Evolutionary conservation across 2,797 vertebrate species (phyloP), one percentile per base, ranked within the genome.

Genomic region (Phoeniculus purpureus): DNA sequence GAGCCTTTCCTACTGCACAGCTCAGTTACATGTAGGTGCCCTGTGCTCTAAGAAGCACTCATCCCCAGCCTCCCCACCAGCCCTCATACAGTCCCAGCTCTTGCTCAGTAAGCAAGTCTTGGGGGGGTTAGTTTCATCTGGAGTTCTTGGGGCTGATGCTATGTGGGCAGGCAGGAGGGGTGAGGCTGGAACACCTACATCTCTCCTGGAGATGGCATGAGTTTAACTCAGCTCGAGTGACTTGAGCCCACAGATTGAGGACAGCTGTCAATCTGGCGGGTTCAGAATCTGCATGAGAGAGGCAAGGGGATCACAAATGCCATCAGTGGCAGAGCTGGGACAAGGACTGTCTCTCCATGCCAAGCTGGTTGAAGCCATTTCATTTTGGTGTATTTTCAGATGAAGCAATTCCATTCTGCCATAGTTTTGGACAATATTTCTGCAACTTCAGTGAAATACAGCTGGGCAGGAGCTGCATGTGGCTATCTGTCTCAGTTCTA

Each of bases 11-110:
- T 34, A 5, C 55, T 8, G 7, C 8, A 1, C 20, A 23, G 14
- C 54, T 90, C 0, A 0, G 50, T 29, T 15, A 7, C 3, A 0
- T 52, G 23, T 29, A 72, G 62, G 59, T 86, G 61, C 48, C 54
- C 48, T 26, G 20, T 55, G 58, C 22, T 56, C 32, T 34, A 48
- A 67, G 37, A 72, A 65, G 8, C 51, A 12, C 7, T 1, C 5
- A 9, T 51, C 18, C 18, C 23, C 58, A 52, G 26, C 14, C 61
- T 75, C 66, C 66, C 32, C 71, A 20, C 13, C 51, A 76, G 45
- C 8, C 14, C 56, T 66, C 25, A 0, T 2, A 3, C 23, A 31
- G 17, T 72, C 67, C 51, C 51, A 45, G 51, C n/a, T 61, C 26
- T 65, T n/a, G n/a, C 55, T 58, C 8, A 1, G 2, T 29, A 61